Evolutionary conservation across 2,888 invertebrate genomes (phyloP), one percentile per base, ranked within the genome.

Genomic region (Lasioglossum malachurum): DNA sequence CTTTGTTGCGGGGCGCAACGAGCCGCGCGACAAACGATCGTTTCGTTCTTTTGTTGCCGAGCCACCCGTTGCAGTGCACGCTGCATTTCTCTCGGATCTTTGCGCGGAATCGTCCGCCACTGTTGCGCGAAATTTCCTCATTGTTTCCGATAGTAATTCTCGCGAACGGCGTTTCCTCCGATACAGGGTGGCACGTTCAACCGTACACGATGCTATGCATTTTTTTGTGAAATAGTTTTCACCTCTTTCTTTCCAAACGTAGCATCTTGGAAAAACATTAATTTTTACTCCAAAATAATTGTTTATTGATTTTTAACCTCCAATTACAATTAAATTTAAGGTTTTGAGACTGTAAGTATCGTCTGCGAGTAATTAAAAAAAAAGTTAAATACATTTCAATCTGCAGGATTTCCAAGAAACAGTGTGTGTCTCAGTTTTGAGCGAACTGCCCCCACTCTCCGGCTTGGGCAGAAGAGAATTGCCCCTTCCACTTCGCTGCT

Each of bases 31-130:
- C 67, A 57, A 80, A 80, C 74, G 82, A 38, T 75, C 83, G 83
- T 75, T 79, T 60, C 46, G 75, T 31, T 71, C 75, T 60, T 83
- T 83, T 80, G 80, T 83, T 31, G 38, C 46, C 79, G 53, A n/a
- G 53, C 35, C 67, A 67, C 31, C 67, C 67, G 67, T 35, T 35
- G 67, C 8, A 35, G 19, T 8, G 35, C 38, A 23, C 53, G 23
- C 27, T 60, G 27, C 8, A n/a, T 75, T 75, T 71, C 57, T 60
- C 53, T 41, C 12, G 4, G 23, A 35, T 60, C 46, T 31, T 60
- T 35, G 12, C 46, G 46, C 23, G 27, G 27, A 31, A n/a, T 49
- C 31, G 69, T 23, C 12, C 23, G 69, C 12, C 69, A 23, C 0
- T 38, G 69, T 38, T 69, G n/a, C 75, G 60, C 60, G 71, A 80